phyloP scores from a whole-genome alignment of 2,888 invertebrate genomes.

The Napeogenes sylphis region DNA sequence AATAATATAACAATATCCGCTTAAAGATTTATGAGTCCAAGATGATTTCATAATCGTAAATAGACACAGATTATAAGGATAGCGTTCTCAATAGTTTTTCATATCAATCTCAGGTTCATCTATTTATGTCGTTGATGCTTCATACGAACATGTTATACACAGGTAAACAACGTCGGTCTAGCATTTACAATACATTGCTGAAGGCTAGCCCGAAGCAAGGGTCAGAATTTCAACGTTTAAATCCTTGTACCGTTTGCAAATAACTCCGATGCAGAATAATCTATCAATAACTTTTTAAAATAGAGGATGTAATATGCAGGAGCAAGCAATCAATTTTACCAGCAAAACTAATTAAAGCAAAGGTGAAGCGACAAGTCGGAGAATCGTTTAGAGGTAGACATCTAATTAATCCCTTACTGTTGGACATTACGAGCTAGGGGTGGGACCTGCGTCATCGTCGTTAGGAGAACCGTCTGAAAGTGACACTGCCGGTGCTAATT shows the following conservation, averaged over 20 bases:
- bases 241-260: not conserved
- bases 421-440: constrained; percentile 37
- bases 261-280: not conserved
- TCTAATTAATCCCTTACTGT: constrained; percentile 53
- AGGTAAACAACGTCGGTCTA: too few species aligned
- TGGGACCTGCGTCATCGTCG: constrained; percentile 53
- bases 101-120: too few species aligned
- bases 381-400: constrained; percentile 41
- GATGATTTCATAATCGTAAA: too few species aligned
- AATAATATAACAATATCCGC: too few species aligned
- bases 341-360: constrained; percentile 20
- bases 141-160: too few species aligned
- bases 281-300: not conserved
- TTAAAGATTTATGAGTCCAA: too few species aligned
- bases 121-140: too few species aligned
- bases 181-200: too few species aligned
- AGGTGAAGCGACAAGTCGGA: constrained; percentile 32
- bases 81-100: too few species aligned
- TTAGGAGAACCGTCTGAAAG: constrained; percentile 67
- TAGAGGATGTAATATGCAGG: not conserved
- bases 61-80: too few species aligned
- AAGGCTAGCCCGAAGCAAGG: too few species aligned
- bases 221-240: too few species aligned
- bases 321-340: constrained; percentile 11
- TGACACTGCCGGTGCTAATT: constrained; percentile 71